Percentiles rank a stretch among this genome's conserved stretches.
Conservation (phyloP, 2,888 invertebrate species). For the Rhagium mordax region DNA sequence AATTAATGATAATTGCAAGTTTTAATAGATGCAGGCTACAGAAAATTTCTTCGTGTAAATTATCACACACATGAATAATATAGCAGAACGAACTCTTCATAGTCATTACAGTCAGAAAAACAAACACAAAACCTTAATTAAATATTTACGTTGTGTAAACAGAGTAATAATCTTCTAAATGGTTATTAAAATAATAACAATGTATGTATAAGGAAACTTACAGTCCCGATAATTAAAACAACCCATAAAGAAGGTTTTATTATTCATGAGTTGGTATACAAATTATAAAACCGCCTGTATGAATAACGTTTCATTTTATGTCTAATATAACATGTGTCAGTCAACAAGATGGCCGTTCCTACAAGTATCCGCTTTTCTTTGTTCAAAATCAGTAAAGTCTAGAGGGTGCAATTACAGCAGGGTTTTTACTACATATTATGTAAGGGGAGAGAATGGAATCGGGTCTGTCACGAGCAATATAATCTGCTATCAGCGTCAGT, state of each 20-base stretch:
- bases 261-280: slow-evolving; percentile 18
- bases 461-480: slow-evolving; percentile 65
- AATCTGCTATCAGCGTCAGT: slow-evolving; percentile 61
- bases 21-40: not conserved
- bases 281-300: slow-evolving; percentile 27
- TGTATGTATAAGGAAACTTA: not conserved
- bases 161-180: slow-evolving; percentile 1
- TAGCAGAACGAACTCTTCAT: not conserved
- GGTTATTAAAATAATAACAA: slow-evolving; percentile 10
- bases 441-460: slow-evolving; percentile 50
- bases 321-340: slow-evolving; percentile 50
- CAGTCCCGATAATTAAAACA: slow-evolving; percentile 17
- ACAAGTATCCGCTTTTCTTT: slow-evolving; percentile 50
- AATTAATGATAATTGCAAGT: not conserved
- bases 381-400: slow-evolving; percentile 41
- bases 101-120: not conserved
- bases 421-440: slow-evolving; percentile 32
- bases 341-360: slow-evolving; percentile 56
- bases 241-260: not conserved
- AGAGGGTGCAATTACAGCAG: slow-evolving; percentile 40
- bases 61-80: not conserved
- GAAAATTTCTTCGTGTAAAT: not conserved
- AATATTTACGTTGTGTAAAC: slow-evolving; percentile 4
- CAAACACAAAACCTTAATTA: not conserved
- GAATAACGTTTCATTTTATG: slow-evolving; percentile 49